Conservation (phyloP, 2,888 invertebrate species). For the Bibio marci region DNA sequence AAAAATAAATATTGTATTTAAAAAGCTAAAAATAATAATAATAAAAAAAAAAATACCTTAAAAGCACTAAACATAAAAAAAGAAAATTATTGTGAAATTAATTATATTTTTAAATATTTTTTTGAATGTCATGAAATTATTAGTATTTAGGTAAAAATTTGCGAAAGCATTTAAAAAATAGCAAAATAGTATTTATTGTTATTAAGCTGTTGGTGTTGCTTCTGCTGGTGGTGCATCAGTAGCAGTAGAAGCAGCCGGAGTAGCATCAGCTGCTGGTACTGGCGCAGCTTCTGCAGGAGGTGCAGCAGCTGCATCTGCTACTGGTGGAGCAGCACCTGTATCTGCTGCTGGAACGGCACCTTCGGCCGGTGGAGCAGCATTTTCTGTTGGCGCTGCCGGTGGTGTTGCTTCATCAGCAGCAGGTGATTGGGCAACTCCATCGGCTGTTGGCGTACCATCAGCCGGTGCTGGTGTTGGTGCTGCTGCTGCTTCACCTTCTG, state of each 20-base stretch:
- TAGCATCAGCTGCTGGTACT: conserved; percentile 18
- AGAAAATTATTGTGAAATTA: no score
- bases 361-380: conserved; percentile 16
- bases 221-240: conserved; percentile 14
- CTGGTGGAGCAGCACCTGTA: conserved; percentile 20
- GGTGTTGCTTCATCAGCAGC: conserved; percentile 15
- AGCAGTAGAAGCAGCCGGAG: conserved; percentile 19
- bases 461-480: neutral
- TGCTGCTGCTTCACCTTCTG: conserved; percentile 10
- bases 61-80: no score
- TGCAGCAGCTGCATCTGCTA: conserved; percentile 15
- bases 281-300: conserved; percentile 18
- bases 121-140: no score
- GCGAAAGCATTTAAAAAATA: no score
- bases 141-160: no score
- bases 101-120: no score
- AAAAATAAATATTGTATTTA: no score
- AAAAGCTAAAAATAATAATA: no score
- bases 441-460: conserved; percentile 15
- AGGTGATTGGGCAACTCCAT: conserved; percentile 17
- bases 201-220: conserved; percentile 14
- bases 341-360: conserved; percentile 19
- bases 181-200: no score
- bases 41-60: no score
- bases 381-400: conserved; percentile 19